These are phyloP conservation scores for Drosophila peninsularis DNA, from an alignment of 2,888 invertebrate species.

Conservation along the genomic window DNA sequence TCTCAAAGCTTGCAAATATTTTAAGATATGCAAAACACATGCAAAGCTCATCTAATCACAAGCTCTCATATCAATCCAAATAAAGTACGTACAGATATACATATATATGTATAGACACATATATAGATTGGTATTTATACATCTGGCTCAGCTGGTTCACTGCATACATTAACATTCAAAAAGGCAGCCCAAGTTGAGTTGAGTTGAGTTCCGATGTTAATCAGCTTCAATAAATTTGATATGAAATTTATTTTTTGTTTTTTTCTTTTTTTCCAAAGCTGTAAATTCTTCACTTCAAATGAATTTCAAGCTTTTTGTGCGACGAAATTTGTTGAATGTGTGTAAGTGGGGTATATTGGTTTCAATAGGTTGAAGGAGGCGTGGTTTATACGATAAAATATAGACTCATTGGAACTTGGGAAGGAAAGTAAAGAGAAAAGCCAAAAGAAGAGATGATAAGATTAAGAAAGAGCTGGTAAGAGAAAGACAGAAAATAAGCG, in stretches of 20 bases:
- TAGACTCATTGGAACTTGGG: not conserved
- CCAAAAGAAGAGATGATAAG: not conserved
- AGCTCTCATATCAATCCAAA: constrained; percentile 1
- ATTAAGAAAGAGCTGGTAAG: not conserved
- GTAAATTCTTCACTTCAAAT: constrained; percentile 25
- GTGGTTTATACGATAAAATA: not conserved
- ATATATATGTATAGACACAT: not conserved
- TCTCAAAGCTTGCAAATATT: not conserved
- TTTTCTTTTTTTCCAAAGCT: not conserved
- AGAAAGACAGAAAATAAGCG: not conserved
- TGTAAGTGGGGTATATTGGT: not conserved
- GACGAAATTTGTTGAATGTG: not conserved
- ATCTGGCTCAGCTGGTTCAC: constrained; percentile 34
- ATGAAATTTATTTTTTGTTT: constrained; percentile 5
- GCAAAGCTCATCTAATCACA: constrained; percentile 1
- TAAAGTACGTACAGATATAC: not conserved
- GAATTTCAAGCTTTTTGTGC: not conserved
- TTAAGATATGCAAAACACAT: not conserved
- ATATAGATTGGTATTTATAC: not conserved
- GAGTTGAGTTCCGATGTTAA: constrained; percentile 14
- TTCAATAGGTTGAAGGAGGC: not conserved
- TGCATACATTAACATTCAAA: constrained; percentile 36
- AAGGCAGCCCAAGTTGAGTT: not conserved
- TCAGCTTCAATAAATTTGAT: constrained; percentile 18
- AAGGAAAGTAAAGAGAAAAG: not conserved